Base-by-base conservation (phyloP, 1,140 invertebrate genomes). In the Danaus melanippus region DNA sequence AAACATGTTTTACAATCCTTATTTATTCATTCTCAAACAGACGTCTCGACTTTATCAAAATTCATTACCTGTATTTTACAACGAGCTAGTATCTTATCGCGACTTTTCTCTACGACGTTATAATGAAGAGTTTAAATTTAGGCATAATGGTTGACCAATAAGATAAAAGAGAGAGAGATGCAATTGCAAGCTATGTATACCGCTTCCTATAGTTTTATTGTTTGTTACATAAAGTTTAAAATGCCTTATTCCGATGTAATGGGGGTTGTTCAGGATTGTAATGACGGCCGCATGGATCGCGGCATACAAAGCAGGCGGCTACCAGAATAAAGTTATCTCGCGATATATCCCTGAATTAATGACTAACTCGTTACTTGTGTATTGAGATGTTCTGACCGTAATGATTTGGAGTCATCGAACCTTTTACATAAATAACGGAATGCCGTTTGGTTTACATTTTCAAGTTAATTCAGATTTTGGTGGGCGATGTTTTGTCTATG, bases 81-180 rank as follows among this genome's bases (percentile, higher is more conserved):
- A 79, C 70, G 69, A 68, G 72, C 62, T 50, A 61, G 71, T 69
- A 70, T 73, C 67, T 83, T 83, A 84, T 86, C 79, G 68, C 58
- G 65, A 79, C 66, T 81, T 86, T 84, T 81, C 83, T 86, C 77
- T 79, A 74, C 76, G 72, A 76, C 78, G 73, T 76, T 74, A 83
- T 86, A 86, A 86, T 86, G 80, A 86, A 86, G 80, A 83, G 79
- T 86, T 86, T 86, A 86, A 84, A 86, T 84, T 84, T 84, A 84
- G 84, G 78, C 78, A 71, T 84, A 84, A 86, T 83, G 79, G 78
- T 81, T 82, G 79, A 82, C 81, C 84, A 86, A 86, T 84, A 86
- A 86, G 80, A 86, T 84, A 82, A 86, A 84, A 84, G 74, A 72
- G 79, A 83, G 74, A 76, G 75, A 74, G 67, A 69, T 71, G 69